These are phyloP conservation scores for Limnephilus lunatus DNA, from an alignment of 2,888 invertebrate genomes.

Conservation along the genomic window DNA sequence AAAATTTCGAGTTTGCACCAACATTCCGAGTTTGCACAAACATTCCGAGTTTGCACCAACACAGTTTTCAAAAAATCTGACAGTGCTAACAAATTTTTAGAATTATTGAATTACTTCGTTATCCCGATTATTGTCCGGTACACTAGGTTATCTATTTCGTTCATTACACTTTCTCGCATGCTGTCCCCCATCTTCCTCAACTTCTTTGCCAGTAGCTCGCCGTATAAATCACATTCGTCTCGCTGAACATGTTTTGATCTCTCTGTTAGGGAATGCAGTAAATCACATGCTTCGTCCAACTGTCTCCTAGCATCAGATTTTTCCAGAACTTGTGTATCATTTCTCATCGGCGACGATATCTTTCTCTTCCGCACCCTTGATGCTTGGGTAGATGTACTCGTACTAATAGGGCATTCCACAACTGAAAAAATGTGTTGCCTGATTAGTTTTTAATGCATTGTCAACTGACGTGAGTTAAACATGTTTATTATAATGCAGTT, in stretches of 20 bases:
- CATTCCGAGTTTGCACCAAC: too few relatives aligned
- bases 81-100: background rate
- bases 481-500: background rate
- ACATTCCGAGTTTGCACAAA: background rate
- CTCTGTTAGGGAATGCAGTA: slow-evolving; percentile 66
- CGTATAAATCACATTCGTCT: slow-evolving; percentile 74
- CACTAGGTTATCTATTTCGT: slow-evolving; percentile 75
- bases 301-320: slow-evolving; percentile 67
- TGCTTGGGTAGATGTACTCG: background rate
- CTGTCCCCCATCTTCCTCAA: slow-evolving; percentile 73
- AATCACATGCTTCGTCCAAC: slow-evolving; percentile 68
- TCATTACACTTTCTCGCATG: slow-evolving; percentile 74
- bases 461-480: background rate
- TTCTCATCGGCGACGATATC: background rate
- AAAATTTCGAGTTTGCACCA: too few relatives aligned
- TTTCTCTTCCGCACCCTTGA: background rate
- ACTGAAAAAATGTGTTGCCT: background rate
- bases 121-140: slow-evolving; percentile 72
- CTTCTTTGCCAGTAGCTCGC: slow-evolving; percentile 73
- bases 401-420: background rate
- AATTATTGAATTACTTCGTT: slow-evolving; percentile 61
- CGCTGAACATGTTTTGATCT: slow-evolving; percentile 68
- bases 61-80: background rate
- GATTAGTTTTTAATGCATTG: background rate
- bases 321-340: background rate